phyloP scores from a whole-genome alignment of 2,888 invertebrate genomes.

The Lathronympha strigana region DNA sequence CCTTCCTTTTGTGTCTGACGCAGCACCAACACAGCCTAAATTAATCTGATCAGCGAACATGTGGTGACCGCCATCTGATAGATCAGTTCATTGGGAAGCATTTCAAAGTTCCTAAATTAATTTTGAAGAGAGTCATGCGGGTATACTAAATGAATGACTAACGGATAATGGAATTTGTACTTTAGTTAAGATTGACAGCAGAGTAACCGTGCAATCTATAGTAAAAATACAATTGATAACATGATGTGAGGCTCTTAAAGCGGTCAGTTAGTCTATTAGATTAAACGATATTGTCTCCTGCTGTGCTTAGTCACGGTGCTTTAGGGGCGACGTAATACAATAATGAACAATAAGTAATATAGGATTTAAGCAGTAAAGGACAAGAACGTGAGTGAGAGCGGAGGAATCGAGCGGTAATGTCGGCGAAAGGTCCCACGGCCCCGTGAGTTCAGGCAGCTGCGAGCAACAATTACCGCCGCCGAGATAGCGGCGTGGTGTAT shows the following conservation, averaged over 20 bases:
- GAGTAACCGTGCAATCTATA: conserved; percentile 53
- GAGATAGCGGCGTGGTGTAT: conserved; percentile 72
- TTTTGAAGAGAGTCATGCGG: conserved; percentile 70
- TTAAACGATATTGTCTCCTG: neutral
- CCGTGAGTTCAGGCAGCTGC: conserved; percentile 70
- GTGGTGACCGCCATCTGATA: neutral
- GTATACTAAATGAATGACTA: conserved; percentile 69
- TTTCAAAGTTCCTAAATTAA: conserved; percentile 63
- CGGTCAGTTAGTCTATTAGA: conserved; percentile 1
- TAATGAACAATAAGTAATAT: conserved; percentile 44
- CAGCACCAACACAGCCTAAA: conserved; percentile 16
- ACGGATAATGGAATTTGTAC: conserved; percentile 65
- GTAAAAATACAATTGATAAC: conserved; percentile 49
- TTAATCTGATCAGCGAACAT: conserved; percentile 14
- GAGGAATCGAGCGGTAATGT: conserved; percentile 30
- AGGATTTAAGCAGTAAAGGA: conserved; percentile 47
- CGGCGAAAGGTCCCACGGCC: conserved; percentile 65
- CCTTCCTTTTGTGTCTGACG: conserved; percentile 32
- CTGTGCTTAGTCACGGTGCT: conserved; percentile 51
- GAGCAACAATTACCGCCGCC: conserved; percentile 73
- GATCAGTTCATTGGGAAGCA: conserved; percentile 25
- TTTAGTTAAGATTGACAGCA: conserved; percentile 51
- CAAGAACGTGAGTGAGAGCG: conserved; percentile 45
- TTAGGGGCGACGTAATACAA: conserved; percentile 53
- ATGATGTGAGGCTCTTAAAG: neutral